A percentile compares a stretch with the other conserved stretches of the same genome.
Evolutionary conservation across 2,888 invertebrate species (phyloP).

Genomic region (Tridacna crocea): DNA sequence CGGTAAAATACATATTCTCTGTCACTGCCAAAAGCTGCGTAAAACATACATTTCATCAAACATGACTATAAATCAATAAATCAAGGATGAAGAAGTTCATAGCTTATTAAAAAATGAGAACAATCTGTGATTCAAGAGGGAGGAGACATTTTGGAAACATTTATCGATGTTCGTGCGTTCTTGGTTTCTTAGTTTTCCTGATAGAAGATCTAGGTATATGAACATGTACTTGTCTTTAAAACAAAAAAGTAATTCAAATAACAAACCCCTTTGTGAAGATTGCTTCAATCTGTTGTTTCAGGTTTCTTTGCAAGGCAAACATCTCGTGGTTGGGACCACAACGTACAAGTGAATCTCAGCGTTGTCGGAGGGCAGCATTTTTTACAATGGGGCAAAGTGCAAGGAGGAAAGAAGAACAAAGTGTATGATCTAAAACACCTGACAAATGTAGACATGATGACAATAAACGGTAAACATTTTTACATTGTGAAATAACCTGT

Average conservation of each 20-base stretch:
- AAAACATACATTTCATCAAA: too few relatives aligned
- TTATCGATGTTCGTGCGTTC: neutral
- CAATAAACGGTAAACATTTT: neutral
- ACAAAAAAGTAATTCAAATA: neutral
- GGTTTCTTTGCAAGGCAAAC: slow-evolving; percentile 42
- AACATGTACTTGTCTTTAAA: neutral
- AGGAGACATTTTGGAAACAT: neutral
- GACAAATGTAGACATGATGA: slow-evolving; percentile 1
- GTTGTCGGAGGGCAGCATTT: slow-evolving; percentile 13
- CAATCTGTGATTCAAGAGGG: too few relatives aligned
- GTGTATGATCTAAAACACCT: neutral
- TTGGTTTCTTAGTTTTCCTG: neutral
- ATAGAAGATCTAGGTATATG: neutral
- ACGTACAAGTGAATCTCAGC: slow-evolving; percentile 27
- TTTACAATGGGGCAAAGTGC: slow-evolving; percentile 29
- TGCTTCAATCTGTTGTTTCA: neutral
- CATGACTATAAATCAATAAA: too few relatives aligned
- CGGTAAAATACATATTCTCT: too few relatives aligned
- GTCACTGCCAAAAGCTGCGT: too few relatives aligned
- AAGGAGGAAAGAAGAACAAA: neutral
- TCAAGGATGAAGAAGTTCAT: too few relatives aligned
- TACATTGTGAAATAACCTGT: too few relatives aligned
- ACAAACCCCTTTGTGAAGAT: neutral
- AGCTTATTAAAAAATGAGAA: too few relatives aligned
- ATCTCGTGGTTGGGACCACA: slow-evolving; percentile 48